Evolutionary conservation across 2,888 invertebrate genomes (phyloP).

Genomic region (Notodonta ziczac): DNA sequence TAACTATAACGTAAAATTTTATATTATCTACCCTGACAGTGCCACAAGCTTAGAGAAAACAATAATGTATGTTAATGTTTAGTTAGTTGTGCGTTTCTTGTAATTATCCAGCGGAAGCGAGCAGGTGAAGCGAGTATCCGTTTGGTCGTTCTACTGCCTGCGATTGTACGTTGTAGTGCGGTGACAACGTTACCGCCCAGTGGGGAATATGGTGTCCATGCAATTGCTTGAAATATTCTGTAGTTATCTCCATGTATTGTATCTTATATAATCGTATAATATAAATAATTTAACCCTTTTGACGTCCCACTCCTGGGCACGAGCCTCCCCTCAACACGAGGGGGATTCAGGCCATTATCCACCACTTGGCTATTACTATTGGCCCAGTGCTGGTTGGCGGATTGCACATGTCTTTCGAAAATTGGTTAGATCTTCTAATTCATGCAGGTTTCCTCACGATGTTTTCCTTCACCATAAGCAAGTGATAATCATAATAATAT

Average conservation of each 20-base stretch:
- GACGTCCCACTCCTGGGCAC: too few relatives aligned
- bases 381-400: too few relatives aligned
- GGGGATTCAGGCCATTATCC: too few relatives aligned
- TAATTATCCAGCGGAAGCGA: slow-evolving; percentile 76
- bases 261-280: too few relatives aligned
- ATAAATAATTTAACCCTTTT: too few relatives aligned
- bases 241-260: not conserved
- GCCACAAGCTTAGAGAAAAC: slow-evolving; percentile 5
- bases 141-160: slow-evolving; percentile 50
- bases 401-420: too few relatives aligned
- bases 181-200: slow-evolving; percentile 49
- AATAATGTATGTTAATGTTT: slow-evolving; percentile 27
- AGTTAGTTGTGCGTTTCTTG: slow-evolving; percentile 56
- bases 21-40: not conserved
- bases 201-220: slow-evolving; percentile 16
- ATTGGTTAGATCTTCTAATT: too few relatives aligned
- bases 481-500: too few relatives aligned
- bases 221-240: not conserved
- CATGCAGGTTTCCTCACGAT: too few relatives aligned
- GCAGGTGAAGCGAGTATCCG: slow-evolving; percentile 79
- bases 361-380: too few relatives aligned
- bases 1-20: slow-evolving; percentile 11
- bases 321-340: too few relatives aligned
- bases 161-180: slow-evolving; percentile 39
- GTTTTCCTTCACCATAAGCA: too few relatives aligned